Base-by-base conservation (phyloP, 2,113 vertebrate species). In the Aviceda subcristata region DNA sequence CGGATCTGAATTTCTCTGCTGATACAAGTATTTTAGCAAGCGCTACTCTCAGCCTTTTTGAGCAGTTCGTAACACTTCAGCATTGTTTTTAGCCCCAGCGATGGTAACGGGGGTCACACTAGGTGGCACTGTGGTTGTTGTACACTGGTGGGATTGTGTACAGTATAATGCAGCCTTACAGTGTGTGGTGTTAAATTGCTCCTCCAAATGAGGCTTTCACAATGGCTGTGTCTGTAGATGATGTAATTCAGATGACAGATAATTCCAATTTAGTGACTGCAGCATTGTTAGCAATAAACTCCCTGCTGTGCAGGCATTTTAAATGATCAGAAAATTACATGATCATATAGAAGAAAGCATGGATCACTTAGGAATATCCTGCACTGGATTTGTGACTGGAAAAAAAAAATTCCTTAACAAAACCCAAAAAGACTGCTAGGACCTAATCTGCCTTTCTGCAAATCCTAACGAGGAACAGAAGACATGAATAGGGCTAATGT, bases 101-200 rank as follows among this genome's bases (percentile, higher is more conserved):
- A 34, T 36, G 50, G 66, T 77, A 69, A 13, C 1, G 0, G 0
- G 16, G 67, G 66, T 87, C 90, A 84, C 98, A 75, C 97, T 98
- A 98, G 98, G 82, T 97, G 98, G 98, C 98, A 97, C 95, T 97
- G 93, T 92, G 71, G 90, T 88, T 91, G 77, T 91, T 87, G 64
- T 43, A 86, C 81, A 73, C 74, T 86, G 45, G 27, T 5, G 39
- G 93, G 83, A 71, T 90, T 96, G 59, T 84, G 72, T 81, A 55
- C 85, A 86, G 86, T 71, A 92, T 83, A 96, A 51, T 91, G 78
- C 21, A 43, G 72, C 57, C 85, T 95, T 96, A 90, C 80, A 92
- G 86, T 69, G 64, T 24, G 73, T 84, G 79, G 86, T 94, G 87
- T 96, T 93, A 69, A 79, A 81, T 91, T 91, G 55, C 77, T 93